These are phyloP conservation scores for Eulemur mongoz DNA, from an alignment of 2,797 vertebrate genomes.

Conservation along the genomic window DNA sequence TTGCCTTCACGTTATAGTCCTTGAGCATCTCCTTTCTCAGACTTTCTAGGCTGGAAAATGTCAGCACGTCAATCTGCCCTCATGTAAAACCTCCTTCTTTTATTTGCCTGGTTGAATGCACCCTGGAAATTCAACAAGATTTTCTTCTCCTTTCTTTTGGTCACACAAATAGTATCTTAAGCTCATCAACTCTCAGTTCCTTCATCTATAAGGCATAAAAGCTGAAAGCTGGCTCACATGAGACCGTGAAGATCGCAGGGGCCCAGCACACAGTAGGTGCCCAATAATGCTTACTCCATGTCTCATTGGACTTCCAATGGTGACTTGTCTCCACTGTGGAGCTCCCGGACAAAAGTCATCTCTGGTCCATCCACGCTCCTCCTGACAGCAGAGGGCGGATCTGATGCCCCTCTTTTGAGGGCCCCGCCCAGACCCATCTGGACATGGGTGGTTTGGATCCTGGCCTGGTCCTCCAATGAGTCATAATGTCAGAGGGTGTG, in stretches of 20 bases:
- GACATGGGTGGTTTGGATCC: not conserved
- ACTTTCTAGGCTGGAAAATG: not conserved
- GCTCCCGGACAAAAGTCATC: fast-evolving
- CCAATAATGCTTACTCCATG: not conserved
- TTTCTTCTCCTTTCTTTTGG: not conserved
- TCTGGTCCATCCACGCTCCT: not conserved
- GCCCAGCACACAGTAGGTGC: not conserved
- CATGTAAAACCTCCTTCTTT: not conserved
- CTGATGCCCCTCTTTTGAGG: not conserved
- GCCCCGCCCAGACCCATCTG: fast-evolving
- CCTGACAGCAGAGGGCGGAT: not conserved
- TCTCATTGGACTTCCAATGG: not conserved
- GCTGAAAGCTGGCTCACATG: not conserved
- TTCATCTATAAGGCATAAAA: not conserved
- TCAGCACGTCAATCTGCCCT: not conserved
- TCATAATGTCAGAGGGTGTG: not conserved
- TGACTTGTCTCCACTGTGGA: not conserved
- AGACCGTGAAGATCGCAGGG: fast-evolving
- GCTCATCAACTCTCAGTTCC: not conserved
- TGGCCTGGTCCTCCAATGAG: not conserved
- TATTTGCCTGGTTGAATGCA: not conserved
- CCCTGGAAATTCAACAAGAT: not conserved
- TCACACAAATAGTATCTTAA: not conserved
- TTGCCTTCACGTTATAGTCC: not conserved
- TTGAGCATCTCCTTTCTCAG: not conserved